phyloP scores from a whole-genome alignment of 2,888 invertebrate genomes.

The Euproctis similis region DNA sequence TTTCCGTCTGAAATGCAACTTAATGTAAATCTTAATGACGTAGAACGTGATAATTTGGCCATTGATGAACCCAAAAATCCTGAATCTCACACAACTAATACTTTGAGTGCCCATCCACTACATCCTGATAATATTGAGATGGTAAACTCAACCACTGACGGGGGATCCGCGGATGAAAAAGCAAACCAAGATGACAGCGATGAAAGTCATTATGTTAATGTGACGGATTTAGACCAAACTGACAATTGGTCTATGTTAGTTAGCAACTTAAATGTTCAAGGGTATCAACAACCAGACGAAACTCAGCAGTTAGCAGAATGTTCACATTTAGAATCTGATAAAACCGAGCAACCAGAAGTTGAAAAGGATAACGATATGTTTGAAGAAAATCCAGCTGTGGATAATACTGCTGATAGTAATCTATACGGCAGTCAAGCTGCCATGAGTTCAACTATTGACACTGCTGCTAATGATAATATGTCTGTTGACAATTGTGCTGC shows the following conservation, averaged over 20 bases:
- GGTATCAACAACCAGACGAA: slow-evolving; percentile 7
- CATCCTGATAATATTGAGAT: slow-evolving; percentile 6
- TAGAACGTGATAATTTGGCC: slow-evolving; percentile 13
- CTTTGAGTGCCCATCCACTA: slow-evolving; percentile 7
- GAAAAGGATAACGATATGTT: slow-evolving; percentile 2
- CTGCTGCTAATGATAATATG: background rate
- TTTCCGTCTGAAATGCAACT: slow-evolving; percentile 21
- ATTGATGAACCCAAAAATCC: slow-evolving; percentile 33
- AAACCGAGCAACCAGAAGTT: background rate
- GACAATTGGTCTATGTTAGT: slow-evolving; percentile 6
- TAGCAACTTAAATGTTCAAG: slow-evolving; percentile 2
- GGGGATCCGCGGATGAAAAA: slow-evolving; percentile 7
- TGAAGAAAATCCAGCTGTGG: background rate
- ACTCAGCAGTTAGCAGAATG: slow-evolving; percentile 2
- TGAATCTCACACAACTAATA: slow-evolving; percentile 14
- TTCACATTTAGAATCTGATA: background rate
- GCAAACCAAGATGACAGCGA: slow-evolving; percentile 20
- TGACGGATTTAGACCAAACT: slow-evolving; percentile 23
- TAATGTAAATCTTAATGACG: slow-evolving; percentile 18
- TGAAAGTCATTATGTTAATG: slow-evolving; percentile 33
- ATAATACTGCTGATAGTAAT: slow-evolving; percentile 1
- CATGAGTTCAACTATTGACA: background rate
- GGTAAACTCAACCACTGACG: slow-evolving; percentile 4
- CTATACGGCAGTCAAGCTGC: too few species aligned
- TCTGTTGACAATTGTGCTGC: slow-evolving; percentile 1